Conservation (phyloP, 2,888 invertebrate species). For the Rhogogaster chlorosoma region DNA sequence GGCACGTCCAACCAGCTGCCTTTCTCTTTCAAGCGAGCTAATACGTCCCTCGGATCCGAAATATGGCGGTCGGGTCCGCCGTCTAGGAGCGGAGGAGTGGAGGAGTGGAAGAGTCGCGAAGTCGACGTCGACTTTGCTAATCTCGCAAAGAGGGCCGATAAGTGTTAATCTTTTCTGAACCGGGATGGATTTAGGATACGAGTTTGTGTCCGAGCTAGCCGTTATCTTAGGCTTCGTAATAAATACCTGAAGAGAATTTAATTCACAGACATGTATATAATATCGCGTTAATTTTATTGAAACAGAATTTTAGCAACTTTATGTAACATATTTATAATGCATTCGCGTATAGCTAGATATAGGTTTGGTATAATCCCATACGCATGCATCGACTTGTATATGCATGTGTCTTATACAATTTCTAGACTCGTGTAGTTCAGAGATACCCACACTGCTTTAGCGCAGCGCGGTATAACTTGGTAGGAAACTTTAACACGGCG, state of each 20-base stretch:
- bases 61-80: slow-evolving; percentile 12
- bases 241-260: too few relatives aligned
- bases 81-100: not conserved
- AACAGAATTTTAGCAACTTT: not conserved
- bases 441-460: too few relatives aligned
- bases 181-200: not conserved
- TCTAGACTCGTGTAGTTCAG: too few relatives aligned
- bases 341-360: too few relatives aligned
- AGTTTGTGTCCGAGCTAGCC: too few relatives aligned
- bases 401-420: not conserved
- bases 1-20: slow-evolving; percentile 40
- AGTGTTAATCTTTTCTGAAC: not conserved
- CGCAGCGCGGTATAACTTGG: not conserved
- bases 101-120: not conserved
- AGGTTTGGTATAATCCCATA: too few relatives aligned
- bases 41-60: slow-evolving; percentile 42
- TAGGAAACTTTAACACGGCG: not conserved
- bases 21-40: slow-evolving; percentile 44
- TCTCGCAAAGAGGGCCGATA: not conserved
- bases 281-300: too few relatives aligned
- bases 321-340: too few relatives aligned
- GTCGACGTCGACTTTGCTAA: not conserved
- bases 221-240: too few relatives aligned
- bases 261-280: too few relatives aligned
- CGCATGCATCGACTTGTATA: not conserved